phyloP scores from a whole-genome alignment of 2,888 invertebrate species.

The Latheticus oryzae region DNA sequence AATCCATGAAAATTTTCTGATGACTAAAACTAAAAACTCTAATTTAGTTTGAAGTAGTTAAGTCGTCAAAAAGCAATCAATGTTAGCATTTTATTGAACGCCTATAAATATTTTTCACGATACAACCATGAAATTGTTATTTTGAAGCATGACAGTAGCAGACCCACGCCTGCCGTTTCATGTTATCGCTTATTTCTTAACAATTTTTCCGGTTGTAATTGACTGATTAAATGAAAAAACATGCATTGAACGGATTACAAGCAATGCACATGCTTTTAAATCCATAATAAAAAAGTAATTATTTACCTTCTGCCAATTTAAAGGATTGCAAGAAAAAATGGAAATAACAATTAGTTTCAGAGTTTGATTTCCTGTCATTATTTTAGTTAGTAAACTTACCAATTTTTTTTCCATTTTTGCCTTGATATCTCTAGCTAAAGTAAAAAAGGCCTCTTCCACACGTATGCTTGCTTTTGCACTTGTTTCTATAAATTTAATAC shows the following conservation, averaged over 20 bases:
- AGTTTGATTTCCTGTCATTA: too few species aligned
- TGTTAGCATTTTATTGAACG: slow-evolving; percentile 2
- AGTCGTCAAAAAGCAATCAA: too few species aligned
- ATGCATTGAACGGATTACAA: slow-evolving; percentile 1
- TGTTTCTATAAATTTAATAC: slow-evolving; percentile 99
- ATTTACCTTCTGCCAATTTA: slow-evolving; percentile 64
- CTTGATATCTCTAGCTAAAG: slow-evolving; percentile 96
- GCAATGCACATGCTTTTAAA: slow-evolving; percentile 48
- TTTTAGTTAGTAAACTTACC: slow-evolving; percentile 70
- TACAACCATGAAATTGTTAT: slow-evolving; percentile 21
- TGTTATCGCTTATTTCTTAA: slow-evolving; percentile 3
- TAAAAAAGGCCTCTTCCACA: slow-evolving; percentile 98
- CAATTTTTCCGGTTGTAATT: slow-evolving; percentile 7
- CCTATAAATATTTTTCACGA: slow-evolving; percentile 11
- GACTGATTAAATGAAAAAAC: slow-evolving; percentile 5
- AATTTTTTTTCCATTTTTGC: slow-evolving; percentile 98
- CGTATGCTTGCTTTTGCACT: slow-evolving; percentile 98
- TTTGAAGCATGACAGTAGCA: slow-evolving; percentile 9
- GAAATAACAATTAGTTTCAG: slow-evolving; percentile 49
- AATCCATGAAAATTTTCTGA: slow-evolving; percentile 4
- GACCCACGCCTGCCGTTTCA: slow-evolving; percentile 4
- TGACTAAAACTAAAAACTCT: slow-evolving; percentile 4
- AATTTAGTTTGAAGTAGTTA: slow-evolving; percentile 1
- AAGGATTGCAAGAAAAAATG: slow-evolving; percentile 58
- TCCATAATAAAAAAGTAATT: slow-evolving; percentile 48